Evolutionary conservation across 2,113 vertebrate species (phyloP).

Genomic region (Dicaeum eximium): DNA sequence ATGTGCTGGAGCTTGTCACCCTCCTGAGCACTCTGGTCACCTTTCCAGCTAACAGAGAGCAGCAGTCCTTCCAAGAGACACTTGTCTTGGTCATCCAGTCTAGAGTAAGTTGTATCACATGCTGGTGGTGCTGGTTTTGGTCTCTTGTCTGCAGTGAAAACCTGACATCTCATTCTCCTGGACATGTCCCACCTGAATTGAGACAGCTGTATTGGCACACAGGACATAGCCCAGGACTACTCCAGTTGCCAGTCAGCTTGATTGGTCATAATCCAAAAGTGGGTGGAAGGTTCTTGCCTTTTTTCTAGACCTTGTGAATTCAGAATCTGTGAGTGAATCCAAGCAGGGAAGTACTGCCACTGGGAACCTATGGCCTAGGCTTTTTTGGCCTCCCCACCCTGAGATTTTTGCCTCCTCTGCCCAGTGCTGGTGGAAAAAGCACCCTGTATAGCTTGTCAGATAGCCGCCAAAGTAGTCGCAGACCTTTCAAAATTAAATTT

Average conservation of each 20-base stretch:
- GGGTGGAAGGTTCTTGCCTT: not conserved
- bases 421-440: not conserved
- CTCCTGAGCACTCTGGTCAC: not conserved
- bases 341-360: not conserved
- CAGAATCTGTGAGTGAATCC: not conserved
- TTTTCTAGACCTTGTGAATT: not conserved
- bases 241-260: not conserved
- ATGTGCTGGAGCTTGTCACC: not conserved
- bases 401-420: not conserved
- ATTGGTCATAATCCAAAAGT: not conserved
- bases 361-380: not conserved
- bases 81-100: not conserved
- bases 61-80: not conserved
- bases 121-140: not conserved
- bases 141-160: not conserved
- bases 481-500: not conserved
- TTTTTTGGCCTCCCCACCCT: not conserved
- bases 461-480: not conserved
- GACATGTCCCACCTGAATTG: not conserved
- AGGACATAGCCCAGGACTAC: fast-evolving
- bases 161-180: not conserved
- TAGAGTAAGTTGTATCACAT: not conserved
- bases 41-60: not conserved
- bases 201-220: not conserved
- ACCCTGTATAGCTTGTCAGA: not conserved